Base-by-base conservation (phyloP, 2,888 invertebrate genomes). In the Diplolepis rosae region DNA sequence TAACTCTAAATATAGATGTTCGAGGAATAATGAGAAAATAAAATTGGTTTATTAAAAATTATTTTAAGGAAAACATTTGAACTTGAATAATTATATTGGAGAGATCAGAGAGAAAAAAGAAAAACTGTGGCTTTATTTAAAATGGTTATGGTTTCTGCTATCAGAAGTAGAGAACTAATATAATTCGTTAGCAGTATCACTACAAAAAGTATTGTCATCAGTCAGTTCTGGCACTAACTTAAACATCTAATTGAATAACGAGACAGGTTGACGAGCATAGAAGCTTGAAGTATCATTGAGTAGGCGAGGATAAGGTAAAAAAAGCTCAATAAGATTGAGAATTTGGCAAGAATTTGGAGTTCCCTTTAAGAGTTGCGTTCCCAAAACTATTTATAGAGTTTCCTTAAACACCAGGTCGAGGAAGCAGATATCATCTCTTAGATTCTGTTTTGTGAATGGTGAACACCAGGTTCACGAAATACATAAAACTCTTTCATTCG, bases 241-340 rank as follows among this genome's bases (percentile, higher is more conserved):
- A 61, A n/a, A 61, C 22, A 24, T 61, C 61, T 61, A 61, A 61
- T n/a, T 61, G 35, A 61, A 22, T 39, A 61, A n/a, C 39, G 35
- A 61, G 61, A 24, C 39, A 61, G 39, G 27, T 61, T 61, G 61
- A 39, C 61, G 39, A 61, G 27, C 35, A 61, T n/a, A n/a, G n/a
- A n/a, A 61, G 39, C 61, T 27, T 61, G 35, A 39, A 61, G 61
- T 39, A 61, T 61, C 24, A 39, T 42, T 24, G 22, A 61, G 27
- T 22, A 61, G 39, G 39, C n/a, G 61, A 24, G 22, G 56, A 32
- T 32, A 18, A 56, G 22, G 13, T 61, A 50, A 50, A 45, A 50
- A 27, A 50, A 27, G 27, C 50, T 50, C 50, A 50, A 50, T 50
- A 27, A 27, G 24, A 24, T 24, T 24, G 50, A 50, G 50, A 50